Evolutionary conservation across 64 coral and sea anemone genomes (phyloP).

Genomic region (Montipora sp.): DNA sequence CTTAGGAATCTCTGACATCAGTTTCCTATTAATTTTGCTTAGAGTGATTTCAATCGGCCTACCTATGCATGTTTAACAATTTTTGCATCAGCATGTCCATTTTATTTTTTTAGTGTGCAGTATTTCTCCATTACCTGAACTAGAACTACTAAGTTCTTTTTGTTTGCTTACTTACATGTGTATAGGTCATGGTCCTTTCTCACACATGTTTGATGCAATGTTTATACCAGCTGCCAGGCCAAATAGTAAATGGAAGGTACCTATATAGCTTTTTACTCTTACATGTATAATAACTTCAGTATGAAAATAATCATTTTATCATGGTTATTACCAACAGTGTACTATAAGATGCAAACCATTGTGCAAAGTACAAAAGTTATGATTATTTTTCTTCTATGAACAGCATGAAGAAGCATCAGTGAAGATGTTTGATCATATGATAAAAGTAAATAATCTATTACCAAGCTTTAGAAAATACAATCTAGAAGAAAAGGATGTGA

Average conservation of each 20-base stretch:
- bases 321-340: too few species aligned
- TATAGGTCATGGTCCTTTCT: slow-evolving; percentile 96
- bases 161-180: neutral
- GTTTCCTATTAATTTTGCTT: too few species aligned
- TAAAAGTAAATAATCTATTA: slow-evolving; percentile 70
- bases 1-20: too few species aligned
- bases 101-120: too few species aligned
- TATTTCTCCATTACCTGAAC: too few species aligned
- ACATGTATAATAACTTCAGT: too few species aligned
- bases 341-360: too few species aligned
- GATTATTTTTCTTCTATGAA: neutral
- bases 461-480: slow-evolving; percentile 59
- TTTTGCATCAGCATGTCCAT: too few species aligned
- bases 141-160: neutral
- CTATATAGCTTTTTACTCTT: neutral
- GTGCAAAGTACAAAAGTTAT: too few species aligned
- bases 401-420: slow-evolving; percentile 83
- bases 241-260: slow-evolving; percentile 78
- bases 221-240: slow-evolving; percentile 84
- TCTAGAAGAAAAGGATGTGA: slow-evolving; percentile 69
- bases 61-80: too few species aligned
- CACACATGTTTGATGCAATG: slow-evolving; percentile 86
- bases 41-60: too few species aligned
- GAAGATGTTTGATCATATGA: slow-evolving; percentile 90
- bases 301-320: too few species aligned